These are phyloP conservation scores for Dasypogon diadema DNA, from an alignment of 2,888 invertebrate genomes.

Conservation along the genomic window DNA sequence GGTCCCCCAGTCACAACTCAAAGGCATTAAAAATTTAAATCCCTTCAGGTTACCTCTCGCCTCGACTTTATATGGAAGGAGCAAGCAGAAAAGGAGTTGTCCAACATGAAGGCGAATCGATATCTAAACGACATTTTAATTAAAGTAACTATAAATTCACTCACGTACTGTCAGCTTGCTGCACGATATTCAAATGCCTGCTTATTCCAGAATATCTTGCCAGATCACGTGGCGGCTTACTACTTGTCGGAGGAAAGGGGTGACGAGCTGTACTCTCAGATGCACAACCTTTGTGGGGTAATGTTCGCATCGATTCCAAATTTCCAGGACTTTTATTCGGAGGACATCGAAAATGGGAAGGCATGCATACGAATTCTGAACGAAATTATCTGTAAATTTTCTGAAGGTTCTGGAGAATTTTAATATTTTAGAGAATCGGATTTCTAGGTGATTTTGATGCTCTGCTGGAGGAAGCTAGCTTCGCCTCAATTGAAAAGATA, in stretches of 20 bases:
- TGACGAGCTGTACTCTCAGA: constrained; percentile 68
- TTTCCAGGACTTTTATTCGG: constrained; percentile 98
- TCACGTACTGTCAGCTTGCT: neutral
- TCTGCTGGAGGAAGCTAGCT: constrained; percentile 85
- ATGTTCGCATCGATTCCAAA: constrained; percentile 98
- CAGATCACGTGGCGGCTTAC: constrained; percentile 95
- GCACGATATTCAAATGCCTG: neutral
- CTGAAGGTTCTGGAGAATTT: neutral
- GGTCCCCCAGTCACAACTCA: no score
- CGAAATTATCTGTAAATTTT: constrained; percentile 89
- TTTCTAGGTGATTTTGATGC: constrained; percentile 83
- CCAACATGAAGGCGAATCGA: constrained; percentile 93
- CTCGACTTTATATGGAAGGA: constrained; percentile 98
- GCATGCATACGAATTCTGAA: constrained; percentile 97
- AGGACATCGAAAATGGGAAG: constrained; percentile 96
- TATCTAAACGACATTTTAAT: constrained; percentile 76
- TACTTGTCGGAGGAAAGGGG: constrained; percentile 82
- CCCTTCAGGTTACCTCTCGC: constrained; percentile 88
- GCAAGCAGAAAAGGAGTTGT: constrained; percentile 92
- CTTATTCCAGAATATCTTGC: constrained; percentile 85
- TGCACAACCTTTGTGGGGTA: constrained; percentile 80
- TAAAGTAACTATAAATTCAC: constrained; percentile 61
- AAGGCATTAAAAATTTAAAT: no score
- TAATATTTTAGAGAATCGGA: neutral
- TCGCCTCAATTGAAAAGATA: constrained; percentile 92